A percentile compares a stretch with the other conserved stretches of the same genome.
Conservation (phyloP, 2,797 vertebrate species). For the Pseudochirops corinnae region DNA sequence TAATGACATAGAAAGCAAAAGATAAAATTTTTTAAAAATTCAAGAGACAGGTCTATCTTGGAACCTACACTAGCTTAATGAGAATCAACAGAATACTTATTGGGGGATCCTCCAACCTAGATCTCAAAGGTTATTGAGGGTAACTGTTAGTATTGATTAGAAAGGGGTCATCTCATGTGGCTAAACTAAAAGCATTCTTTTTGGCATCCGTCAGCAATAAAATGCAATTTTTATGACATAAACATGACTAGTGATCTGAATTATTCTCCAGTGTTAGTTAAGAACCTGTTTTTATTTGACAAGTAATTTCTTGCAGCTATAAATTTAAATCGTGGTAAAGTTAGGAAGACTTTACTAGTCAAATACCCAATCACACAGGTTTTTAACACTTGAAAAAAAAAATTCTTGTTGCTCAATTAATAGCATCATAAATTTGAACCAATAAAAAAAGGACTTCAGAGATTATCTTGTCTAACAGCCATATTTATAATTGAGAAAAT, state of each 20-base stretch:
- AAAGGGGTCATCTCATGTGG: background rate
- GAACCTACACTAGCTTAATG: background rate
- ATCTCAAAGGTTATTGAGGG: background rate
- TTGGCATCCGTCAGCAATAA: background rate
- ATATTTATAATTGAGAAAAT: background rate
- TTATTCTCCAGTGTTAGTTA: background rate
- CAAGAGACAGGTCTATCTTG: background rate
- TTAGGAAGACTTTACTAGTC: background rate
- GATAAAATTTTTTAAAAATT: background rate
- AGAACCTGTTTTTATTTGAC: background rate
- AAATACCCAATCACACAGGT: background rate
- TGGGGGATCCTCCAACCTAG: background rate
- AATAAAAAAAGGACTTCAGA: background rate
- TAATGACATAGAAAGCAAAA: background rate
- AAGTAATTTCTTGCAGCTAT: background rate
- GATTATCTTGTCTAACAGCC: background rate
- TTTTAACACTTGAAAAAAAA: background rate
- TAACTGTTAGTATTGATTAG: background rate
- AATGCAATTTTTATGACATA: background rate
- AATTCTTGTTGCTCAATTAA: background rate
- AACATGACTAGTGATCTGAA: background rate
- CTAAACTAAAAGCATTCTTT: background rate
- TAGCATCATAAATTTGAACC: too few relatives aligned
- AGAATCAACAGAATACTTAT: background rate
- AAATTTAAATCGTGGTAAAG: background rate